A percentile compares a stretch with the other conserved stretches of the same genome.
Conservation (phyloP, 2,797 vertebrate species). For the Rhinatrema bivittatum region DNA sequence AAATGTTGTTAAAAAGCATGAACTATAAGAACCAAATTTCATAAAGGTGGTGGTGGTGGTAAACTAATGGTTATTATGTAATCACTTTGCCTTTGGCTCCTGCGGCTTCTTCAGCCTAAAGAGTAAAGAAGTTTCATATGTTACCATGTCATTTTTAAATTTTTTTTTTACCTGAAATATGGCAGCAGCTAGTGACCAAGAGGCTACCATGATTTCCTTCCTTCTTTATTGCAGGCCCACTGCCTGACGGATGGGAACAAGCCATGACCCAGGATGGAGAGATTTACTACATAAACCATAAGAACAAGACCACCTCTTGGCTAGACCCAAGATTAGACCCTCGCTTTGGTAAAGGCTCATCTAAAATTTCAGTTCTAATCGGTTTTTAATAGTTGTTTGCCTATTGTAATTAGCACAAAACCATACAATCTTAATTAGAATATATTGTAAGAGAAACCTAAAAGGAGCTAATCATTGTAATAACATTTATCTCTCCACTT, state of each 20-base stretch:
- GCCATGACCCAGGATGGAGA: slow-evolving; percentile 95
- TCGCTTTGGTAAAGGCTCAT: slow-evolving; percentile 84
- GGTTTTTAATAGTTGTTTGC: slow-evolving; percentile 12
- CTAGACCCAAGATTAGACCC: slow-evolving; percentile 95
- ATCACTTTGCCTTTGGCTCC: background rate
- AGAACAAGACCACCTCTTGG: slow-evolving; percentile 98
- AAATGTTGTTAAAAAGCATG: no score
- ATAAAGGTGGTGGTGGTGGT: background rate
- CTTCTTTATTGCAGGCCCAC: slow-evolving; percentile 76
- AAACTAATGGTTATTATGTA: background rate
- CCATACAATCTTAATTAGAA: no score
- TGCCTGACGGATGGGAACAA: slow-evolving; percentile 97
- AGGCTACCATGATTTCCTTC: slow-evolving; percentile 50
- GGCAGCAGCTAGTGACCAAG: slow-evolving; percentile 30
- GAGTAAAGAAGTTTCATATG: slow-evolving; percentile 38
- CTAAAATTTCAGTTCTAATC: slow-evolving; percentile 48
- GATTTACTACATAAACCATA: slow-evolving; percentile 99
- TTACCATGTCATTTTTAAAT: slow-evolving; percentile 40
- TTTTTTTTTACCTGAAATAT: slow-evolving; percentile 26
- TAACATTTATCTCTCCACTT: no score
- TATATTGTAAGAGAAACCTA: no score
- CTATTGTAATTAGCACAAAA: no score
- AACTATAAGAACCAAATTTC: no score
- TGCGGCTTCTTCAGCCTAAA: slow-evolving; percentile 13
- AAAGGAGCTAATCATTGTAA: no score